Percentiles rank a stretch among this genome's conserved stretches.
Evolutionary conservation across 2,888 invertebrate genomes (phyloP).

Genomic region (Drosophila testacea): DNA sequence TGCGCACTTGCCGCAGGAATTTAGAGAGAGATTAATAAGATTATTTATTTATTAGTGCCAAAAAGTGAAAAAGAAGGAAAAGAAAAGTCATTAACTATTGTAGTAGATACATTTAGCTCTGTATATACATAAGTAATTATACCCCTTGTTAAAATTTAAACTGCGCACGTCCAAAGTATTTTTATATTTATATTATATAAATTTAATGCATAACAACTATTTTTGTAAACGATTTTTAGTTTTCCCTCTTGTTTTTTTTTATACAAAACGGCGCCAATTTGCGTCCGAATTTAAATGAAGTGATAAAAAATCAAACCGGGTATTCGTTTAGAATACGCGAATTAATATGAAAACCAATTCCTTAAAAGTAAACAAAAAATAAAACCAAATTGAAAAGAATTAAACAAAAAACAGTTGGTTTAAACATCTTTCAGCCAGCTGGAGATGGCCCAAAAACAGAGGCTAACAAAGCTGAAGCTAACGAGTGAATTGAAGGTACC

Average conservation of each 20-base stretch:
- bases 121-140: slow-evolving; percentile 54
- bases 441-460: slow-evolving; percentile 73
- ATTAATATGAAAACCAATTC: slow-evolving; percentile 20
- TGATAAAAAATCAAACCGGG: slow-evolving; percentile 54
- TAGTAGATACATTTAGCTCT: slow-evolving; percentile 35
- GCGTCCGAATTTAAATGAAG: slow-evolving; percentile 50
- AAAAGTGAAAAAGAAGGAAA: slow-evolving; percentile 36
- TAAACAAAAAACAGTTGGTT: slow-evolving; percentile 4
- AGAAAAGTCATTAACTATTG: slow-evolving; percentile 74
- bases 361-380: slow-evolving; percentile 22
- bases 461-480: slow-evolving; percentile 71
- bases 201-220: slow-evolving; percentile 38
- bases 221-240: slow-evolving; percentile 48
- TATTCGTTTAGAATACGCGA: slow-evolving; percentile 20
- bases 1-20: slow-evolving; percentile 32
- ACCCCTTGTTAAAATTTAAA: slow-evolving; percentile 41
- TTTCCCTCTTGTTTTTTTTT: slow-evolving; percentile 20
- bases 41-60: slow-evolving; percentile 78
- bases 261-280: slow-evolving; percentile 15
- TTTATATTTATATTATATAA: slow-evolving; percentile 55
- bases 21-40: slow-evolving; percentile 75
- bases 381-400: slow-evolving; percentile 32
- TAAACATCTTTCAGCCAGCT: slow-evolving; percentile 61
- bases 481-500: slow-evolving; percentile 61
- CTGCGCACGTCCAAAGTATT: slow-evolving; percentile 77